Evolutionary conservation across 2,888 invertebrate species (phyloP).

Genomic region (Capitulum mitella): DNA sequence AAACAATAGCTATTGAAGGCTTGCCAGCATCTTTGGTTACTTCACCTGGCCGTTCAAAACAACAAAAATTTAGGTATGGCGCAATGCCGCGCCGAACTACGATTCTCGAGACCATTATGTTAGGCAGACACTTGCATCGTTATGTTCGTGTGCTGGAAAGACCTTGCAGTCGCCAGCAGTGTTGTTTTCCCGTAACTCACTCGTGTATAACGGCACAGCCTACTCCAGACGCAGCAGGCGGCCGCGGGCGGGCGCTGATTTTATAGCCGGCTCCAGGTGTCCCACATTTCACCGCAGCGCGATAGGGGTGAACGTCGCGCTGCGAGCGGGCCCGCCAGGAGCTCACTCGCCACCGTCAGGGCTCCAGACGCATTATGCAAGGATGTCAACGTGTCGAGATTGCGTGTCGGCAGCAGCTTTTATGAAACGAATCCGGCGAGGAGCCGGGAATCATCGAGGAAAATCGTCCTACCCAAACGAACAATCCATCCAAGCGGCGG

Average conservation of each 20-base stretch:
- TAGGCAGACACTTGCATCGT: neutral
- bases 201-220: neutral
- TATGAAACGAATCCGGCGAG: no score
- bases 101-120: neutral
- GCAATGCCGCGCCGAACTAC: neutral
- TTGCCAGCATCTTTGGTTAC: no score
- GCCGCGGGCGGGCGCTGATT: neutral
- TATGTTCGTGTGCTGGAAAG: neutral
- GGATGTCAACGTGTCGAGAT: neutral
- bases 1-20: no score
- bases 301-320: no score
- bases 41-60: no score
- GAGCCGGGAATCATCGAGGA: no score
- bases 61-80: neutral
- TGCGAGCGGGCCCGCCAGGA: no score
- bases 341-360: no score
- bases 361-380: no score
- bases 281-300: neutral
- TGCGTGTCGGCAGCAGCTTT: neutral
- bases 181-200: slow-evolving; percentile 24
- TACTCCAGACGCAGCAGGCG: neutral
- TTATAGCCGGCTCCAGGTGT: neutral
- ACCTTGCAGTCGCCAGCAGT: neutral
- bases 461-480: no score
- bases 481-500: no score